These are phyloP conservation scores for Danio jaintianensis DNA, from an alignment of 2,797 vertebrate genomes.

Conservation along the genomic window DNA sequence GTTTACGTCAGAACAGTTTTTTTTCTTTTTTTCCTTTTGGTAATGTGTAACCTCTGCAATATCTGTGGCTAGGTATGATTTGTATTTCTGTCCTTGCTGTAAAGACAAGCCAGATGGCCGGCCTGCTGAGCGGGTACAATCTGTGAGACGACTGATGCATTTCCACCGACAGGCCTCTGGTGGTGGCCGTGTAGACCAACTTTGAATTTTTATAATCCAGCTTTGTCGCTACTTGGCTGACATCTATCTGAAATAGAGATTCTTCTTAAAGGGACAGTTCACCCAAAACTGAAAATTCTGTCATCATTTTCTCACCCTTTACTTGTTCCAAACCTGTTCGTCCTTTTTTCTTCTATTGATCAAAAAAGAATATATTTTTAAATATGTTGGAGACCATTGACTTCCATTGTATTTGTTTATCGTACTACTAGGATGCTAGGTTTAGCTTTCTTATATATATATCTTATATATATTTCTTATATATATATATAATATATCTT, in stretches of 20 bases:
- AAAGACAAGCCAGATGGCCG: slow-evolving; percentile 77
- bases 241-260: neutral
- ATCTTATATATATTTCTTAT: too few species aligned
- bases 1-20: neutral
- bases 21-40: neutral
- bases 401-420: too few species aligned
- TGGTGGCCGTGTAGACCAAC: slow-evolving; percentile 35
- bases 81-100: slow-evolving; percentile 69
- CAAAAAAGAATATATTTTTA: too few species aligned
- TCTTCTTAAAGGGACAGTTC: neutral
- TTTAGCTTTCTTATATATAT: too few species aligned
- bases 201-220: slow-evolving; percentile 11
- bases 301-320: too few species aligned
- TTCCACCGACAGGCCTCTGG: slow-evolving; percentile 67
- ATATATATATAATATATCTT: too few species aligned
- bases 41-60: slow-evolving; percentile 72
- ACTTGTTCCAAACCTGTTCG: too few species aligned
- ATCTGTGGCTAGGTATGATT: slow-evolving; percentile 74
- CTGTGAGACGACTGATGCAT: slow-evolving; percentile 73
- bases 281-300: too few species aligned
- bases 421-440: too few species aligned
- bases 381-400: too few species aligned
- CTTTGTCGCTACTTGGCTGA: neutral
- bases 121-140: slow-evolving; percentile 75
- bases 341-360: too few species aligned